Base-by-base conservation (phyloP, 2,113 vertebrate species). In the Petromus typicus region DNA sequence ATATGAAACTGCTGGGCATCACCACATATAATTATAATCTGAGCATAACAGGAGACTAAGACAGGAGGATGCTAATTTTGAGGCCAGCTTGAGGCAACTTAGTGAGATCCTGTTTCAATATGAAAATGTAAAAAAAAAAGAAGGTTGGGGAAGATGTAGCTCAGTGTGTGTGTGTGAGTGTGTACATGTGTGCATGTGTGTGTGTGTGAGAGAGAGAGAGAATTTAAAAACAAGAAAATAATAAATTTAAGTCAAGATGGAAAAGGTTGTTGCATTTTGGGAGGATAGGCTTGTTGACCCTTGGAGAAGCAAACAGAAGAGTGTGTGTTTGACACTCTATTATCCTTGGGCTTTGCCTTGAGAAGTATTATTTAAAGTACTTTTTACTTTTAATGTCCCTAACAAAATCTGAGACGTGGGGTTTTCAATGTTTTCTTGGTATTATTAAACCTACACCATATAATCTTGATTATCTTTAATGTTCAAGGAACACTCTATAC, bases 301-400 rank as follows among this genome's bases (percentile, higher is more conserved):
- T 12, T 61, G 23, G 34, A 27, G 80, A 75, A 57, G 63, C 86
- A 73, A 71, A 59, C 51, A 5, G 10, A 48, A 90, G 66, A 61
- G 56, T 43, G 18, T 63, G 40, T 48, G 9, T 45, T 8, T 84
- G 61, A 34, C 30, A 57, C 27, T 43, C 37, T 59, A 37, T 59
- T 17, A 48, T 27, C 45, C 57, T 80, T 56, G 61, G 17, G 54
- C 32, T 95, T 17, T 86, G 48, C 67, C 90, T 95, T 83, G 16
- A 67, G 79, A 64, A 82, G 43, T 45, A 20, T n/a, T 25, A 69
- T n/a, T 73, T 57, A 30, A 14, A 54, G 64, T 73, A 67, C 27
- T 91, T 22, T 32, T 89, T 93, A 71, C 22, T 96, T 69, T 80
- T 69, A 56, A 83, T 71, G 82, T 82, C 32, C 20, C 85, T 86